These are phyloP conservation scores for Drosophila nigritarsus DNA, from an alignment of 2,888 invertebrate genomes.

Conservation along the genomic window DNA sequence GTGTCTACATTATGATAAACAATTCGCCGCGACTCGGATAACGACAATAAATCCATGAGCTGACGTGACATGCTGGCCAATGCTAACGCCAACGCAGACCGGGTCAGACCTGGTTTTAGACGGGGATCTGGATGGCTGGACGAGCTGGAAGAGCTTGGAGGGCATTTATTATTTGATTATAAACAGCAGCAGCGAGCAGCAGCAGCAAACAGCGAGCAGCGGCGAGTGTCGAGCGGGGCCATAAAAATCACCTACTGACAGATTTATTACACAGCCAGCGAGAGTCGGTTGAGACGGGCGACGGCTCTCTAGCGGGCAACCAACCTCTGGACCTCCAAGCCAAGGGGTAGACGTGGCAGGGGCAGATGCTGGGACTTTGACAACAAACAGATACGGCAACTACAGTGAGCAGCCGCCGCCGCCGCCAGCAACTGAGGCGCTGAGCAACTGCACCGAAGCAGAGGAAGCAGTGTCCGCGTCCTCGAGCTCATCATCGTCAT, in stretches of 20 bases:
- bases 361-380: conserved; percentile 59
- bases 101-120: conserved; percentile 23
- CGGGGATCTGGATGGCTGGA: conserved; percentile 32
- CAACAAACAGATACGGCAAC: conserved; percentile 76
- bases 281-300: conserved; percentile 38
- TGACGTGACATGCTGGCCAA: conserved; percentile 40
- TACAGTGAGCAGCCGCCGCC: conserved; percentile 36
- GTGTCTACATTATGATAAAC: conserved; percentile 77
- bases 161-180: conserved; percentile 79
- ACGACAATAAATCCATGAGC: conserved; percentile 68
- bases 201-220: conserved; percentile 51
- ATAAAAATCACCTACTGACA: conserved; percentile 83
- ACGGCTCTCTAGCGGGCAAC: conserved; percentile 39
- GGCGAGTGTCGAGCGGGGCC: conserved; percentile 74
- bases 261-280: conserved; percentile 82
- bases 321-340: conserved; percentile 36
- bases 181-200: conserved; percentile 64
- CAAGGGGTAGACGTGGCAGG: neutral
- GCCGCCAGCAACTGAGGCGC: conserved; percentile 9
- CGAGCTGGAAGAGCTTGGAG: conserved; percentile 56
- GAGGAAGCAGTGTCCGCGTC: conserved; percentile 48
- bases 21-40: conserved; percentile 65
- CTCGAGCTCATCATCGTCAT: conserved; percentile 73
- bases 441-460: conserved; percentile 33
- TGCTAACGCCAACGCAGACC: conserved; percentile 63